Percentiles rank a stretch among this genome's conserved stretches.
phyloP scores from a whole-genome alignment of 2,888 invertebrate species.

The Zaprionus lineosus region DNA sequence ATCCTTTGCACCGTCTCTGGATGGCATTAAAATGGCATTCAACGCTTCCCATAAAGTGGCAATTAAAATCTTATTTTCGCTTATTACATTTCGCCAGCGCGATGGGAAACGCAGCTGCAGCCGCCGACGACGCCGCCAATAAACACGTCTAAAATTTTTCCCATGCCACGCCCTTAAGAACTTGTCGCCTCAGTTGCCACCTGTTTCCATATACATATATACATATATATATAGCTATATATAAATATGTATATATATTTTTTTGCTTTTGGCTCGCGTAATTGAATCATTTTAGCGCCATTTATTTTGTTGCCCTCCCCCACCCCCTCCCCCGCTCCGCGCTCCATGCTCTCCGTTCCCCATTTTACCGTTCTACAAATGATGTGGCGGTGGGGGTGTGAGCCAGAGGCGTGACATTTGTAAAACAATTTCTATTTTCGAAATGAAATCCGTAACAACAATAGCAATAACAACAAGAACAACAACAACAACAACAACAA shows the following conservation, averaged over 20 bases:
- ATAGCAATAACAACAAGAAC: too few species aligned
- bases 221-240: constrained; percentile 5
- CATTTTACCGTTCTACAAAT: too few species aligned
- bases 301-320: constrained; percentile 64
- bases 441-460: constrained; percentile 68
- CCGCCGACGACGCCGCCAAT: constrained; percentile 51
- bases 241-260: background rate
- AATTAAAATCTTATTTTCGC: constrained; percentile 79
- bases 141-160: constrained; percentile 72
- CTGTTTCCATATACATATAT: constrained; percentile 55
- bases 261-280: constrained; percentile 47
- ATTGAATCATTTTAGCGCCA: constrained; percentile 78
- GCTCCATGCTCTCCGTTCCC: background rate
- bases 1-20: constrained; percentile 11
- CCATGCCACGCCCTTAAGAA: constrained; percentile 45
- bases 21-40: constrained; percentile 67
- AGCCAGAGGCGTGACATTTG: constrained; percentile 63
- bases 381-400: background rate
- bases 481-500: constrained; percentile 20
- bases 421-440: constrained; percentile 74
- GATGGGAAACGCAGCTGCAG: constrained; percentile 46
- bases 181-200: constrained; percentile 65
- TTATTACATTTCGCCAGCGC: constrained; percentile 62
- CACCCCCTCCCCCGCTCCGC: constrained; percentile 13
- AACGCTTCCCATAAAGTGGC: constrained; percentile 61